Conservation (phyloP, 2,113 vertebrate species). For the Glaucomys volans region DNA sequence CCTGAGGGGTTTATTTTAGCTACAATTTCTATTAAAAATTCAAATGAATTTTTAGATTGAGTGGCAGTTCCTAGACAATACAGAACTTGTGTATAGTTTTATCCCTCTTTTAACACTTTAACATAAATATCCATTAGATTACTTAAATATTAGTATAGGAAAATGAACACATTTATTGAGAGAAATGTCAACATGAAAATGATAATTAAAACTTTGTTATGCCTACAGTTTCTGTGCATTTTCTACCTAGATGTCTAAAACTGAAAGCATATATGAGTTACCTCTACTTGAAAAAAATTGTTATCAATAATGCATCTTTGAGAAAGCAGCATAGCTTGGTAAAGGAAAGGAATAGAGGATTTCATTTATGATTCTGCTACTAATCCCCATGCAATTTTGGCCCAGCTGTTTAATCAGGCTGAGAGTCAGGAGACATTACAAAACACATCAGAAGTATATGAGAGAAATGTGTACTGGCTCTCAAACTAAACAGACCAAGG, state of each 20-base stretch:
- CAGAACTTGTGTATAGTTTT: background rate
- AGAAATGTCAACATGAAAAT: background rate
- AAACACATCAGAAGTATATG: background rate
- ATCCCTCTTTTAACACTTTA: background rate
- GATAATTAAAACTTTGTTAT: background rate
- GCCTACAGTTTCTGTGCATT: background rate
- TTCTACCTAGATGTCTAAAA: background rate
- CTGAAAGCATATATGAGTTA: background rate
- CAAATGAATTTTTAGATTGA: background rate
- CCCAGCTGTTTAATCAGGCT: constrained; percentile 12
- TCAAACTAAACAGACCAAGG: background rate
- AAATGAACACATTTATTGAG: background rate
- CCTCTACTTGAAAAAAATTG: background rate
- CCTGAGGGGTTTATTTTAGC: background rate
- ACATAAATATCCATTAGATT: background rate
- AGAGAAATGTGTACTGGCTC: background rate
- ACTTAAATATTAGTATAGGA: background rate
- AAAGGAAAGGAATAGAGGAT: background rate
- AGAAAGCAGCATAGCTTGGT: background rate
- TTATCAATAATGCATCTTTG: background rate
- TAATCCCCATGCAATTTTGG: constrained; percentile 14
- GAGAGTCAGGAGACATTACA: constrained; percentile 25
- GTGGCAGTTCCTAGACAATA: constrained; percentile 3
- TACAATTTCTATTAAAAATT: constrained; percentile 53
- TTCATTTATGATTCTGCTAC: background rate